phyloP scores from a whole-genome alignment of 2,797 vertebrate species.

The Urocyon cinereoargenteus region DNA sequence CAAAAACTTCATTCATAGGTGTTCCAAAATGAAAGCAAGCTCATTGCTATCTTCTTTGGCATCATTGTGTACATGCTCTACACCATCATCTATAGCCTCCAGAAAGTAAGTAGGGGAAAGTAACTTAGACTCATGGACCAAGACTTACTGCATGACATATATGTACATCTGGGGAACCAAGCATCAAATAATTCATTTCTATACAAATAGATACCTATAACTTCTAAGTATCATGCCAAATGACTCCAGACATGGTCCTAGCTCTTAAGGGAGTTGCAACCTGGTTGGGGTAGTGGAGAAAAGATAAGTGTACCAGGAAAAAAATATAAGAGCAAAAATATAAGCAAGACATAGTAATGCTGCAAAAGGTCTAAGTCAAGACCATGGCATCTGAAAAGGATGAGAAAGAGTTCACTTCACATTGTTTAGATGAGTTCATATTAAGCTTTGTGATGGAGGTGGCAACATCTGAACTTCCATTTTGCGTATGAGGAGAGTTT shows the following conservation, averaged over 20 bases:
- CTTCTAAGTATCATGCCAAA: neutral
- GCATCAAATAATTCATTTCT: neutral
- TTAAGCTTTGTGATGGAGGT: neutral
- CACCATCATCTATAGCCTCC: neutral
- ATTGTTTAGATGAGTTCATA: neutral
- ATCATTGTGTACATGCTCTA: neutral
- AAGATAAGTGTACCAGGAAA: neutral
- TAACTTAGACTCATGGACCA: neutral
- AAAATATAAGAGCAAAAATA: constrained; percentile 21
- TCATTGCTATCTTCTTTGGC: neutral
- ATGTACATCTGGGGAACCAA: neutral
- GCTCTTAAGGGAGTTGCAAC: neutral
- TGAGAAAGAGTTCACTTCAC: neutral
- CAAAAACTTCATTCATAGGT: neutral
- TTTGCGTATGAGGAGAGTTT: neutral
- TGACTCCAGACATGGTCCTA: neutral
- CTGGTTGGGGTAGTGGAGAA: neutral
- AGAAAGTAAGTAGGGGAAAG: neutral
- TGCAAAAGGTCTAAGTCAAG: neutral
- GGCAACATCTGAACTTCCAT: neutral
- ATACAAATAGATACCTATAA: neutral
- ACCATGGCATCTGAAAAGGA: neutral
- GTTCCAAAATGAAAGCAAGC: neutral
- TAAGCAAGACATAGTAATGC: neutral
- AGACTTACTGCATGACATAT: neutral